Base-by-base conservation (phyloP, 2,113 vertebrate genomes). In the Athene noctua region DNA sequence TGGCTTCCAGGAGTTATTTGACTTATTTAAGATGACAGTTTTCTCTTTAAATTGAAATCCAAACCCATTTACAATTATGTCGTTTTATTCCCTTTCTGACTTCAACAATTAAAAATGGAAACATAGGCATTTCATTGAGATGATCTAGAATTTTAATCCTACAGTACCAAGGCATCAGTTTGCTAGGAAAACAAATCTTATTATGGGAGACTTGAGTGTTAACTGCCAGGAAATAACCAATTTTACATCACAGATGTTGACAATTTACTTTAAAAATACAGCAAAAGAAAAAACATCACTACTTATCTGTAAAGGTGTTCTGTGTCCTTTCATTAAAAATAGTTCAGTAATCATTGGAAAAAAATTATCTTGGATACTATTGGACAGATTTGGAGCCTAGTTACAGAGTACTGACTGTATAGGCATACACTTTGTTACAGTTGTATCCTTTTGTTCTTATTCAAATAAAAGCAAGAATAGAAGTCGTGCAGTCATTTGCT, bases 31-130 rank as follows among this genome's bases (percentile, higher is more conserved):
- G 90, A 88, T 78, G 66, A 95, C 73, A 91, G 62, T 23, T 89
- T 95, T 95, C 55, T 87, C 89, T 94, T 95, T 81, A 94, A 83
- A 94, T 46, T 88, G 70, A 93, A 92, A 94, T 85, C 40, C n/a
- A 94, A 94, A 81, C 29, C 58, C n/a, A 87, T 85, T 79, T 92
- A 63, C 84, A 94, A 58, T 96, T 85, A 62, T 11, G 5, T 75
- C 46, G 47, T 71, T 96, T 94, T 81, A 80, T 25, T 78, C n/a
- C 34, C 80, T 92, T 90, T 92, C 59, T 94, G 86, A 93, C 40
- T 93, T 89, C 32, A 80, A 92, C 62, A 95, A 96, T 96, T 94
- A 96, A 93, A 97, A 96, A 95, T 70, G 59, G 72, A 96, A 97
- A 86, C n/a, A 59, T 10, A 82, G 57, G 65, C 68, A 95, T 97